Base-by-base conservation (phyloP, 2,113 vertebrate species). In the Elachura formosa region DNA sequence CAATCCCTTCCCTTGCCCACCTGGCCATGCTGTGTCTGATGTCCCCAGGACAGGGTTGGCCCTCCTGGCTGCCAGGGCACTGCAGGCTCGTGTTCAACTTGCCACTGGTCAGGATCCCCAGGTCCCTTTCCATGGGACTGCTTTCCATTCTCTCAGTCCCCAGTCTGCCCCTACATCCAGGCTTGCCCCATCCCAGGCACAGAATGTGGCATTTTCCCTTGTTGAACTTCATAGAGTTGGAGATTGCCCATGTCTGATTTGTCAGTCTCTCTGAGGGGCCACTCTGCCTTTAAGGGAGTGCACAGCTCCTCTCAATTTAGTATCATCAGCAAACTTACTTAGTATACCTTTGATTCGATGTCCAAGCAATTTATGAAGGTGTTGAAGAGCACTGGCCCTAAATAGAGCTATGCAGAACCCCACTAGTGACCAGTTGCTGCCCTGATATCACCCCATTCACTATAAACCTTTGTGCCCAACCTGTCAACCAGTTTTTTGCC, bases 1-100 rank as follows among this genome's bases (percentile, higher is more conserved):
- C 41, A 69, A 69, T 82, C 20, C 34, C 64, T 55, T 71, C 31
- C 69, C 34, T 64, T 56, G n/a, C 49, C 49, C 1, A 0, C 4
- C 34, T 64, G 69, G 49, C 8, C 24, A 6, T 48, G 82, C 34
- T 84, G 59, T 20, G 41, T 34, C 81, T 48, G 40, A 28, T 46
- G n/a, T 0, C 3, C 38, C 49, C 34, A 64, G 59, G 29, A 29
- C 41, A 74, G 0, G 1, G 0, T 1, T 62, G 67, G 1, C 48
- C 28, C 59, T 64, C 29, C 49, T 56, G 69, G 29, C 59, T 74
- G 24, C 41, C 49, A 29, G 51, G 69, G 49, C 58, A 56, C 34
- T 74, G 41, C n/a, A 64, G 59, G 0, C 41, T 4, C 12, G 0
- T 15, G 24, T 24, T 40, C 41, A 41, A 1, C 19, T 66, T 74